Base-by-base conservation (phyloP, 2,888 invertebrate species). In the Colletes collaris region DNA sequence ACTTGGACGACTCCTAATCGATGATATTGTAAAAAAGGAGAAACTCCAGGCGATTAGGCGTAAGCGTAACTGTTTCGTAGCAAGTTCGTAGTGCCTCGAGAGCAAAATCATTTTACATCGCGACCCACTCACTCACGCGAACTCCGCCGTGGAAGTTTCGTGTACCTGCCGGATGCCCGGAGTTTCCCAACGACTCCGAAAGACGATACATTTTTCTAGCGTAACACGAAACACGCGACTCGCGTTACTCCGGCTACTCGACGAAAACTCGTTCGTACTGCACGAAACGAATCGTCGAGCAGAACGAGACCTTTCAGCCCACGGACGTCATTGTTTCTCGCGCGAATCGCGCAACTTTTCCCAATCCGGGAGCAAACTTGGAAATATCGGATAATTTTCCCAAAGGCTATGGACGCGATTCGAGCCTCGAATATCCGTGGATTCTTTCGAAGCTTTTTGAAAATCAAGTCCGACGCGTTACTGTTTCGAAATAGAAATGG, bases 81-180 rank as follows among this genome's bases (percentile, higher is more conserved):
- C 37, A 10, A 40, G 5, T 11, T 53, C n/a, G 10, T 6, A 1
- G 56, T 5, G 52, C 40, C 27, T 62, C 49, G 37, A 46, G 46
- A 64, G 49, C 13, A 52, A 69, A 75, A 75, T 75, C 16, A 75
- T 75, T 75, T 69, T 52, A 16, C 69, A 58, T 40, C 62, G 70
- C 52, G 70, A 59, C 44, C 27, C 10, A 44, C 50, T 53, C 62
- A 50, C 73, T 53, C 62, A 50, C 73, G 70, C 60, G 46, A 69
- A 63, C 53, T 53, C 13, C 44, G 10, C 49, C 64, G 44, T 6
- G 27, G 11, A 68, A 55, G 50, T 74, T 55, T 46, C 60, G 68
- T 10, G n/a, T 58, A 19, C 50, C 74, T 46, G 40, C 56, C 62
- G 52, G 62, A 67, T 44, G 52, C 46, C 7, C 35, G 4, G 35